Base-by-base conservation (phyloP, 2,797 vertebrate genomes). In the Acanthis flammea region DNA sequence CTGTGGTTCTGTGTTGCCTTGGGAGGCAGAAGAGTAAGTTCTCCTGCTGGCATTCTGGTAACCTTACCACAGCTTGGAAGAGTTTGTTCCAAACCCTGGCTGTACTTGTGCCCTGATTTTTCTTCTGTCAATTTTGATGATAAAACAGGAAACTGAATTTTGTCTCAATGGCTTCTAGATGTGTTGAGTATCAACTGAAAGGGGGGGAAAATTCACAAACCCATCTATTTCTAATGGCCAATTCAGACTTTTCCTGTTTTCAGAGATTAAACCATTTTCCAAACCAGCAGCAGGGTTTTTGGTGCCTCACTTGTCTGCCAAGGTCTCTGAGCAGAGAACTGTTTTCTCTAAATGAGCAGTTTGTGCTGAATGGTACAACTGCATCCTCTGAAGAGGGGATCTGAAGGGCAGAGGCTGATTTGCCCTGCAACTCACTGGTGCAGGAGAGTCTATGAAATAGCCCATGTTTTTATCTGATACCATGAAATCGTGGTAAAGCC, bases 121-220 rank as follows among this genome's bases (percentile, higher is more conserved):
- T 35, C 14, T 60, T 21, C 4, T 45, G 10, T 68, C 8, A 25
- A 0, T 82, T 80, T 74, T 42, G 18, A 48, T 67, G 41, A 44
- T 44, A 37, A 74, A 85, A 37, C 6, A 72, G 24, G 13, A 66
- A 83, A 45, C 0, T 39, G 53, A 53, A 30, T 54, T 85, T 76
- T 73, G 7, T 63, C 57, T 95, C 31, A 13, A 8, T 42, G 37
- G 27, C 24, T 72, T 1, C 0, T 44, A 37, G 45, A 35, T 37
- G 6, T n/a, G 15, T 60, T 83, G 23, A 23, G 6, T 54, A 18
- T 14, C 44, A 88, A 33, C 19, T 57, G n/a, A 47, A 72, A 6
- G 9, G 10, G 7, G 0, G 2, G 41, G 18, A 5, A 15, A 42
- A 28, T 7, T 14, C 2, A 12, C 31, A 78, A 63, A 4, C 4